Percentiles rank a stretch among this genome's conserved stretches.
Evolutionary conservation across 2,797 vertebrate genomes (phyloP).

Genomic region (Pempheris klunzingeri): DNA sequence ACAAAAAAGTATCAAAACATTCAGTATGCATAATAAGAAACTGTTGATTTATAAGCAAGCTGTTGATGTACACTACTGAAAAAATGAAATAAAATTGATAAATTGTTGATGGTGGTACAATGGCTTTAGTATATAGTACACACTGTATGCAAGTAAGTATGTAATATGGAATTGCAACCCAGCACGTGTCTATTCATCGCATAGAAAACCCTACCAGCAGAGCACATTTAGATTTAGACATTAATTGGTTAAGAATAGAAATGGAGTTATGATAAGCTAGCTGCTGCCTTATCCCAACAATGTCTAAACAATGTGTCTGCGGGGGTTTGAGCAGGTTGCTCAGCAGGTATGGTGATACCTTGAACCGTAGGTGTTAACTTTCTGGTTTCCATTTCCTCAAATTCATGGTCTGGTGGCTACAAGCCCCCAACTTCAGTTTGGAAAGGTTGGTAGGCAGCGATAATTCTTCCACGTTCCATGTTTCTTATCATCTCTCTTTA

Average conservation of each 20-base stretch:
- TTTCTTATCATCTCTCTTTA: background rate
- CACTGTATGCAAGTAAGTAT: background rate
- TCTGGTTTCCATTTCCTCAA: background rate
- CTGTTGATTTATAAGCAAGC: background rate
- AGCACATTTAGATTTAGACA: background rate
- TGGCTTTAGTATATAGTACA: background rate
- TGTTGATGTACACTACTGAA: background rate
- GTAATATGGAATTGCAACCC: background rate
- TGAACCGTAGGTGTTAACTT: background rate
- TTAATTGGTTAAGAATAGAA: background rate
- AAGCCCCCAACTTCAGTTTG: background rate
- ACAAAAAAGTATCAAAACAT: too few species aligned
- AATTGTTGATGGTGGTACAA: background rate
- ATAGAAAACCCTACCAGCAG: background rate
- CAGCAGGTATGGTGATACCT: background rate
- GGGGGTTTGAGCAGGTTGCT: background rate
- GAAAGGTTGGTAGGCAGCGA: background rate
- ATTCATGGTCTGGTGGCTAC: background rate
- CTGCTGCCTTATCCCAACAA: background rate
- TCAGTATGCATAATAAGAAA: background rate
- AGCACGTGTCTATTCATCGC: background rate
- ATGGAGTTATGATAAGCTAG: background rate
- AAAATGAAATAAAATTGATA: background rate
- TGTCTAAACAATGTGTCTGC: conserved; percentile 3
- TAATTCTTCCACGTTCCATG: conserved; percentile 3